These are phyloP conservation scores for Platysteira castanea DNA, from an alignment of 2,113 vertebrate genomes.

Conservation along the genomic window DNA sequence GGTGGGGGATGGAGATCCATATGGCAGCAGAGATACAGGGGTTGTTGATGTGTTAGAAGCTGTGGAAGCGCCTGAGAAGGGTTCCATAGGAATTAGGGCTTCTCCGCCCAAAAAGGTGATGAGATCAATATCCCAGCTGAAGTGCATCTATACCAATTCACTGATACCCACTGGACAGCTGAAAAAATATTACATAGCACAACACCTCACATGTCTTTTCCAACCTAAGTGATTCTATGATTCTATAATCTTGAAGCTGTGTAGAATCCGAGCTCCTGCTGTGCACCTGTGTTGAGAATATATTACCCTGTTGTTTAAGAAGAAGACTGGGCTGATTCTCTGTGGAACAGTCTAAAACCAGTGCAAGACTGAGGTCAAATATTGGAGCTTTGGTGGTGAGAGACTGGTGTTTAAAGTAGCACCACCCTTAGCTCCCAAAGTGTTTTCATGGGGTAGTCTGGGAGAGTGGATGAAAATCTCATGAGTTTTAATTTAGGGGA, in stretches of 20 bases:
- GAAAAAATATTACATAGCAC: background rate
- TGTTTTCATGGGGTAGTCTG: background rate
- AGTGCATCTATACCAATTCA: background rate
- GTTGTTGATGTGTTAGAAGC: background rate
- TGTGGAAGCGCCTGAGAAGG: background rate
- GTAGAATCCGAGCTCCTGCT: background rate
- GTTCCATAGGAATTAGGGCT: background rate
- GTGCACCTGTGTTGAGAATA: background rate
- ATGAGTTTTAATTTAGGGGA: background rate
- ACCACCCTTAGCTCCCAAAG: background rate
- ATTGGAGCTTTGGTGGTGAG: background rate
- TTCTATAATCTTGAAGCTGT: background rate
- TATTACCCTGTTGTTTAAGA: background rate
- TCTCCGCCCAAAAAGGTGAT: background rate
- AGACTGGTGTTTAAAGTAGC: background rate
- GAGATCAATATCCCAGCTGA: background rate
- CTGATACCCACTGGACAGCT: background rate
- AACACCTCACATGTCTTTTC: background rate
- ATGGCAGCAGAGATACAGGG: background rate
- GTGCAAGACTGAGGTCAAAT: background rate
- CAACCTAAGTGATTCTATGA: background rate
- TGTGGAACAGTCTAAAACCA: background rate
- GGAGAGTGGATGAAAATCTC: background rate
- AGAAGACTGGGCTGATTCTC: background rate
- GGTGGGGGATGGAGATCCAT: background rate